phyloP scores from a whole-genome alignment of 2,113 vertebrate species.

The Labeo rohita region DNA sequence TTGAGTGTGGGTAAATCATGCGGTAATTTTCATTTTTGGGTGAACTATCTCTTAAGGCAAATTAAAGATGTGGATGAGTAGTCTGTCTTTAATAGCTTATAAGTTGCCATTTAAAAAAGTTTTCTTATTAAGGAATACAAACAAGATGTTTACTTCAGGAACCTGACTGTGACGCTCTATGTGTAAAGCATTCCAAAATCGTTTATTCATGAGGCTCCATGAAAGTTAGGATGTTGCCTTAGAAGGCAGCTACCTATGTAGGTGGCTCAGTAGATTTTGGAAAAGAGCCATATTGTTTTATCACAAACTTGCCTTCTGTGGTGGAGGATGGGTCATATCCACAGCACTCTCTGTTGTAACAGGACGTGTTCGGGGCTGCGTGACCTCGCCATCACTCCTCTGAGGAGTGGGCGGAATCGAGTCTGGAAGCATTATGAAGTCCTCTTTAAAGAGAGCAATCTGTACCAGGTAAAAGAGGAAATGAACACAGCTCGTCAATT shows the following conservation, averaged over 20 bases:
- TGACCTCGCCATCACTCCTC: conserved; percentile 55
- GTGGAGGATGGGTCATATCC: conserved; percentile 29
- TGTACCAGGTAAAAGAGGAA: conserved; percentile 63
- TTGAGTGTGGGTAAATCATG: too few relatives aligned
- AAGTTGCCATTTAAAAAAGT: background rate
- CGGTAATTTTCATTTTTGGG: too few relatives aligned
- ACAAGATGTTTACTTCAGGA: background rate
- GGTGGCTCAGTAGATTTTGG: background rate
- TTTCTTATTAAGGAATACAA: background rate
- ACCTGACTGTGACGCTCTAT: background rate
- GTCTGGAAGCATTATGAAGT: conserved; percentile 79
- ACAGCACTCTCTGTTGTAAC: conserved; percentile 52
- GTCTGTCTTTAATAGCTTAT: background rate
- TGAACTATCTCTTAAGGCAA: too few relatives aligned
- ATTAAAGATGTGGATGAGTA: too few relatives aligned
- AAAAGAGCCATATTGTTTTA: conserved; percentile 4
- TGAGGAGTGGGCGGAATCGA: conserved; percentile 69
- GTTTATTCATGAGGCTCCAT: background rate
- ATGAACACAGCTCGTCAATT: background rate
- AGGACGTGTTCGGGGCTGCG: conserved; percentile 57
- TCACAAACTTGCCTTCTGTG: conserved; percentile 43
- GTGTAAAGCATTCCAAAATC: background rate
- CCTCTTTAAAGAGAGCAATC: conserved; percentile 85
- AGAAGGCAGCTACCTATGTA: background rate
- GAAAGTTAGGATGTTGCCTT: background rate